Evolutionary conservation across 2,113 vertebrate genomes (phyloP).

Genomic region (Cercopithecus mona): DNA sequence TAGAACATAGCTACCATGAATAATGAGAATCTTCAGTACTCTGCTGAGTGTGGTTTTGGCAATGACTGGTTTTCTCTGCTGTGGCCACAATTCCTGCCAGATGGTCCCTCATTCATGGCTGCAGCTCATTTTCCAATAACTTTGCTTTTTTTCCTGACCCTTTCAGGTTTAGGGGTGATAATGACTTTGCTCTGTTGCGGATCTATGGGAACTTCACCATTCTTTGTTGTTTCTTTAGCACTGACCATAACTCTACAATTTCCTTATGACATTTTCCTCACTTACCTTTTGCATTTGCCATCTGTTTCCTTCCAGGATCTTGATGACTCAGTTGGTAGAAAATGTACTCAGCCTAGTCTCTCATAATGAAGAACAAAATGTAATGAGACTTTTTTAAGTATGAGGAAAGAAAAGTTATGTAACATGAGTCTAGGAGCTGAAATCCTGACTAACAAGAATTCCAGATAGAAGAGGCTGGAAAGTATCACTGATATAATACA

Average conservation of each 20-base stretch:
- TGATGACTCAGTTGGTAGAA: background rate
- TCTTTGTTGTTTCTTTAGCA: background rate
- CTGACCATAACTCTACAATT: background rate
- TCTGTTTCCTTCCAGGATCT: background rate
- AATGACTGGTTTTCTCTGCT: background rate
- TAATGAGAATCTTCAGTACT: background rate
- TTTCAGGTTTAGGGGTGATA: background rate
- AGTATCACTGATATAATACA: rapidly evolving
- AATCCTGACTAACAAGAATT: background rate
- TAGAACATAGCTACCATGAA: background rate
- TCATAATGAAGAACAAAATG: background rate
- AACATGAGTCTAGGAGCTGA: background rate
- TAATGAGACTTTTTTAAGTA: background rate
- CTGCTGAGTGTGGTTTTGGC: background rate
- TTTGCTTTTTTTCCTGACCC: background rate
- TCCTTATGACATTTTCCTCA: background rate
- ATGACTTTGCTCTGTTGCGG: background rate
- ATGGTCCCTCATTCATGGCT: rapidly evolving
- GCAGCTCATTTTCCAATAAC: background rate
- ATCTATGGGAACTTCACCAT: background rate
- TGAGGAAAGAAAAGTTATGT: background rate
- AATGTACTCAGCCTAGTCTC: background rate
- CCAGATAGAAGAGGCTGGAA: background rate
- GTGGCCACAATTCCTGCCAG: background rate
- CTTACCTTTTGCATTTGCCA: background rate